Percentiles rank a stretch among this genome's conserved stretches.
phyloP scores from a whole-genome alignment of 2,888 invertebrate genomes.

The Caenorhabditis sp. region DNA sequence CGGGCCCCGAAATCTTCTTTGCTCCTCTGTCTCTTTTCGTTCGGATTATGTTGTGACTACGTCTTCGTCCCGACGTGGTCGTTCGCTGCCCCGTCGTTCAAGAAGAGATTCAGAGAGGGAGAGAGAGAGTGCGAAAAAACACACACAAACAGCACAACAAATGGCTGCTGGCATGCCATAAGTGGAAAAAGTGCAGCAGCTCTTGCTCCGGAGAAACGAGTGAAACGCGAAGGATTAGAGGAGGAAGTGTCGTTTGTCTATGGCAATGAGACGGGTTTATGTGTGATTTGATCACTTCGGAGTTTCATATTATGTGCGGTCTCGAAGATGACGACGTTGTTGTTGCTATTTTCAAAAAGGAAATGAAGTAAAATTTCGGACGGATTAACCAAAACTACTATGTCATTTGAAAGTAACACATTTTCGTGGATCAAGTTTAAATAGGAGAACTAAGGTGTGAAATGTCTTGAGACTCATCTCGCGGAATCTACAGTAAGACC shows the following conservation, averaged over 20 bases:
- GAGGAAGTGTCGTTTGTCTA: conserved; percentile 2
- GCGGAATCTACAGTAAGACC: too few species aligned
- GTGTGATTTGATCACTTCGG: conserved; percentile 6
- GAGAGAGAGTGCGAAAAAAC: conserved; percentile 19
- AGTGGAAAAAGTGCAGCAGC: conserved; percentile 46
- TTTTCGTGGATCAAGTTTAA: too few species aligned
- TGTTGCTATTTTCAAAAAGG: too few species aligned
- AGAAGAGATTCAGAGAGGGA: conserved; percentile 24
- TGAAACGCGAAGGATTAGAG: background rate
- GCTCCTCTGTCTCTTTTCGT: conserved; percentile 10
- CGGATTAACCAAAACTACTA: too few species aligned
- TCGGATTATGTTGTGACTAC: conserved; percentile 32
- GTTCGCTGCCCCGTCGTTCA: conserved; percentile 21
- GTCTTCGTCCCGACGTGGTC: conserved; percentile 7
- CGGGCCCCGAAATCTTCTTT: background rate
- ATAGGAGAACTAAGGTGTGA: too few species aligned
- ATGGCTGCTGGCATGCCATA: conserved; percentile 31
- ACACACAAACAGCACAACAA: conserved; percentile 46
- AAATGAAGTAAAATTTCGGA: too few species aligned
- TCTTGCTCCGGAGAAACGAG: background rate
- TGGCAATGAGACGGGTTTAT: conserved; percentile 10
- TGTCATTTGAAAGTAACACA: conserved; percentile 19
- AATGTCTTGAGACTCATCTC: too few species aligned
- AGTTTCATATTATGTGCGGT: background rate
- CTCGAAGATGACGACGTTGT: too few species aligned